Conservation (phyloP, 2,888 invertebrate genomes). For the Dryomyza anilis region DNA sequence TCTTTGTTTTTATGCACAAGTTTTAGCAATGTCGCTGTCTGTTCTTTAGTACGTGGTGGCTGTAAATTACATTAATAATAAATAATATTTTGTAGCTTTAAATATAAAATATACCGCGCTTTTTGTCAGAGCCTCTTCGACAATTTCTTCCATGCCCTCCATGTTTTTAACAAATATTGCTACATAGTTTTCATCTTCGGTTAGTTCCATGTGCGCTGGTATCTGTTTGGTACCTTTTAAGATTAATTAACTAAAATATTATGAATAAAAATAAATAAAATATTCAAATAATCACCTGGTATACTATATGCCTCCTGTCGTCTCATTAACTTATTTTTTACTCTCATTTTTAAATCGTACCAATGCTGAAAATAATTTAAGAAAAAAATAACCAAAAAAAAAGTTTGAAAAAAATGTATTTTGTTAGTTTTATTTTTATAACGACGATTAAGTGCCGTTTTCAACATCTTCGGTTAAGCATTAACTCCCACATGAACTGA, state of each 20-base stretch:
- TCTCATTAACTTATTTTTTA: constrained; percentile 9
- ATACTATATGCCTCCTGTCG: constrained; percentile 2
- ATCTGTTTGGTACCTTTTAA: not conserved
- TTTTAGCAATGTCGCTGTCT: constrained; percentile 27
- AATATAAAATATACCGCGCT: not conserved
- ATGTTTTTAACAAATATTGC: constrained; percentile 5
- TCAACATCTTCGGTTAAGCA: no score
- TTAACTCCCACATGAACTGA: no score
- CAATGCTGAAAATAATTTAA: constrained; percentile 12
- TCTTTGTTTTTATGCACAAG: constrained; percentile 27
- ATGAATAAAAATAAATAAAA: not conserved
- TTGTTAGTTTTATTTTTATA: no score
- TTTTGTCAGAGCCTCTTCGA: not conserved
- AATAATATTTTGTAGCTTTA: not conserved
- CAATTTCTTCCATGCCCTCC: constrained; percentile 11
- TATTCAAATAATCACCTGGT: not conserved
- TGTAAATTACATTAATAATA: not conserved
- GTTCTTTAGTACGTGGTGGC: constrained; percentile 26
- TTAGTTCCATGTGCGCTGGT: constrained; percentile 14
- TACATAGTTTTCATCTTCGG: constrained; percentile 6
- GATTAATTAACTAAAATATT: not conserved
- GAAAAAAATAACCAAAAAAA: no score
- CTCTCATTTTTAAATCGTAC: constrained; percentile 17
- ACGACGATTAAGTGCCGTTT: no score
- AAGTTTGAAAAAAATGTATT: not conserved